phyloP scores from a whole-genome alignment of 1,140 invertebrate species.

The Micrasema minimum region DNA sequence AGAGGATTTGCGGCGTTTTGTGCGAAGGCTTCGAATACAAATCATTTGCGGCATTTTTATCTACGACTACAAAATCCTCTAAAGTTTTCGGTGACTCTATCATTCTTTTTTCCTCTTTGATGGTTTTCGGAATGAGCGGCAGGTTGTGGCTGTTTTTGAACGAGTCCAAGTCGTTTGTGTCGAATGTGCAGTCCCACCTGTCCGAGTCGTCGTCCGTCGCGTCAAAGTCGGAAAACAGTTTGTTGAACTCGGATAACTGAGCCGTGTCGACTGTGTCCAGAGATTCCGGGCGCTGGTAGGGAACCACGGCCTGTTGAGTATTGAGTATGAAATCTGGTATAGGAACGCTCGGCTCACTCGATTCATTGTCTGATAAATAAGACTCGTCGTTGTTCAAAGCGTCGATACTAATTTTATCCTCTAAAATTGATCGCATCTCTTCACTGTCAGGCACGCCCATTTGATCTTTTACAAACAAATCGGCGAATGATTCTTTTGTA shows the following conservation, averaged over 20 bases:
- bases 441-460: constrained; percentile 55
- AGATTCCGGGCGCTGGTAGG: not conserved
- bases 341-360: not conserved
- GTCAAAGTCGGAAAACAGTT: constrained; percentile 7
- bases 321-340: constrained; percentile 32
- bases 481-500: constrained; percentile 57
- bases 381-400: constrained; percentile 13
- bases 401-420: constrained; percentile 29
- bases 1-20: constrained; percentile 23
- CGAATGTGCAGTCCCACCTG: constrained; percentile 17
- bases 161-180: not conserved
- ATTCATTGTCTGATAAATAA: constrained; percentile 7
- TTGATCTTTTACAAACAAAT: constrained; percentile 58
- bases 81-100: not conserved
- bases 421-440: constrained; percentile 57
- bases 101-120: not conserved
- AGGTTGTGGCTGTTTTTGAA: not conserved
- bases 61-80: constrained; percentile 2
- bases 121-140: not conserved
- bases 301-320: not conserved
- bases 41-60: not conserved
- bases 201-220: not conserved
- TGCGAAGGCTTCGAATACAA: not conserved
- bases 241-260: constrained; percentile 1
- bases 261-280: not conserved